phyloP scores from a whole-genome alignment of 2,113 vertebrate species.

The Callospermophilus lateralis region DNA sequence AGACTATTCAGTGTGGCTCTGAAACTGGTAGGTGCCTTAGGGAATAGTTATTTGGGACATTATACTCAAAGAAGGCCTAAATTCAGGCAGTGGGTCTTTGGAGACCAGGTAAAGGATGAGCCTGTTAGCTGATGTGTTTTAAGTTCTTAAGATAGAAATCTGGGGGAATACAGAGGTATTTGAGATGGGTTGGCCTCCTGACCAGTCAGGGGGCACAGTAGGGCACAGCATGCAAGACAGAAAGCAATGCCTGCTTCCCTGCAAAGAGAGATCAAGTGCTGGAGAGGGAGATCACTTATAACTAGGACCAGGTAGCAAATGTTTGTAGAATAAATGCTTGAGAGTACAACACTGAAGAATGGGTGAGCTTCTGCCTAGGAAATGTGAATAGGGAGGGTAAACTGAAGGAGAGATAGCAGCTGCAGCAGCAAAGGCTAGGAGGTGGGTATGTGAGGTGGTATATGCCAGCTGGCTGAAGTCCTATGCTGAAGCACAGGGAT shows the following conservation, averaged over 20 bases:
- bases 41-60: background rate
- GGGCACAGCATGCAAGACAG: background rate
- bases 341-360: background rate
- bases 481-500: background rate
- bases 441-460: background rate
- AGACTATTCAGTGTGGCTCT: constrained; percentile 81
- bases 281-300: background rate
- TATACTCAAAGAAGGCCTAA: background rate
- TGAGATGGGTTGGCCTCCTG: background rate
- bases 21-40: constrained; percentile 77
- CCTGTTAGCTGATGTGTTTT: background rate
- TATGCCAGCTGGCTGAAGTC: background rate
- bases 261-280: background rate
- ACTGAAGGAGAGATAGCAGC: background rate
- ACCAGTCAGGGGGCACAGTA: background rate
- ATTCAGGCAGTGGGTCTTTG: background rate
- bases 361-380: background rate
- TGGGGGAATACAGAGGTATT: background rate
- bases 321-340: background rate
- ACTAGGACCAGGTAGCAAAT: background rate
- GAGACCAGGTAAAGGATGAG: background rate
- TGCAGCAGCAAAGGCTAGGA: background rate
- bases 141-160: background rate
- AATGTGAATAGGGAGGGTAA: background rate
- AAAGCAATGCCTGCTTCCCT: background rate